Evolutionary conservation across 2,797 vertebrate genomes (phyloP).

Genomic region (Falco biarmicus): DNA sequence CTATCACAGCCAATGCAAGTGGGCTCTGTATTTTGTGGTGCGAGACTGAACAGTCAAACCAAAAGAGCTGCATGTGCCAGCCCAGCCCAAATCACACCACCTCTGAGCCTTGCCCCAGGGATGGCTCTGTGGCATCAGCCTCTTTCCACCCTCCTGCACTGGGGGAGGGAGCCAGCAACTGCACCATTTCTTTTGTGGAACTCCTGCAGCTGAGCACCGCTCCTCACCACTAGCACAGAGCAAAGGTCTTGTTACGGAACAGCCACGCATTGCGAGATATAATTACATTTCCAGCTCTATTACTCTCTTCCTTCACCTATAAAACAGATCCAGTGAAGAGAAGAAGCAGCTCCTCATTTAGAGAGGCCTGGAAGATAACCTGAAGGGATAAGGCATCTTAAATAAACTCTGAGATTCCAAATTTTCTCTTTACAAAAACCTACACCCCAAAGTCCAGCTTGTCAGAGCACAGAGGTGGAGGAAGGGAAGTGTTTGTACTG

Average conservation of each 20-base stretch:
- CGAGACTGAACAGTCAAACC: neutral
- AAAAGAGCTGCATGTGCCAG: neutral
- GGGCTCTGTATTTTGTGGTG: neutral
- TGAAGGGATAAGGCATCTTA: neutral
- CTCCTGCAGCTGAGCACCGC: neutral
- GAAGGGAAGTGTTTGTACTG: neutral
- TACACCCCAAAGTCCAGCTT: neutral
- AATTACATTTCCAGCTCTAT: slow-evolving; percentile 10
- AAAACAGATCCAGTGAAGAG: neutral
- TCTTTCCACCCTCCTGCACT: neutral
- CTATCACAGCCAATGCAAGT: neutral
- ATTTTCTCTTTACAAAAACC: neutral
- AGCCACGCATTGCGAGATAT: neutral
- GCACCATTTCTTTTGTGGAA: neutral
- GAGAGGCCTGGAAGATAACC: neutral
- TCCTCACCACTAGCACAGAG: neutral
- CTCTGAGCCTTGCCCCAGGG: neutral
- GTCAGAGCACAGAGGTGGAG: neutral
- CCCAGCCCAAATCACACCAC: neutral
- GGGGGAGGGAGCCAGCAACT: neutral
- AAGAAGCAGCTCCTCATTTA: neutral
- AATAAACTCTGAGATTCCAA: neutral
- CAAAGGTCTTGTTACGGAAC: neutral
- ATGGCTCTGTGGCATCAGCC: neutral
- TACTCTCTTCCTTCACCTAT: neutral